Base-by-base conservation (phyloP, 1,140 invertebrate genomes). In the Calephelis virginiensis region DNA sequence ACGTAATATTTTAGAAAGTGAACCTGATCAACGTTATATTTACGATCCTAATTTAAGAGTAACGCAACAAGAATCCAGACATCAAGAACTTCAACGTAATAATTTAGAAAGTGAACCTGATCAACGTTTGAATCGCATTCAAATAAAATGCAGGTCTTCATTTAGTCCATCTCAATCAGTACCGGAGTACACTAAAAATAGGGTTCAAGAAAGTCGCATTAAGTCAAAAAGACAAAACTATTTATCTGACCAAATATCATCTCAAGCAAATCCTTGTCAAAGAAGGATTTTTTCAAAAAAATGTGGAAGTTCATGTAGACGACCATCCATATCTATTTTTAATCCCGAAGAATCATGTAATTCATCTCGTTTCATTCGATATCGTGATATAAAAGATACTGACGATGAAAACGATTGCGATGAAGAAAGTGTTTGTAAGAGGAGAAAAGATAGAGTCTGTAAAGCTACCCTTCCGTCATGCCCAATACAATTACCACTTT, bases 271-370 rank as follows among this genome's bases (percentile, higher is more conserved):
- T 63, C 28, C 46, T 17, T 13, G n/a, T 67, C 64, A 59, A 65
- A 12, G 9, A 28, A 67, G 38, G 14, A 47, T 38, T n/a, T 8
- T 43, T 50, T 13, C 60, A 9, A 43, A 40, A 9, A 28, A 14
- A 38, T 56, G 6, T 48, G 37, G 13, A 37, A 45, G 43, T 7
- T 8, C 50, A 4, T 66, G 46, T 61, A 63, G 61, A 67, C 48
- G 61, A 49, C 48, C 69, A 49, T 61, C 69, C 5, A 53, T 66
- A 38, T 49, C 64, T n/a, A 66, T 67, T 17, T 38, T 63, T 14
- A 68, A 10, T 47, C 61, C 61, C 1, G 13, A 47, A 14, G 17
- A 61, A 49, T 40, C 61, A 8, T 43, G 40, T 0, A 45, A 63
- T 13, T 17, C n/a, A 47, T 64, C 67, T n/a, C 59, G 53, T 60